A percentile compares a stretch with the other conserved stretches of the same genome.
Conservation (phyloP, 2,888 invertebrate species). For the Phymatocera aterrima region DNA sequence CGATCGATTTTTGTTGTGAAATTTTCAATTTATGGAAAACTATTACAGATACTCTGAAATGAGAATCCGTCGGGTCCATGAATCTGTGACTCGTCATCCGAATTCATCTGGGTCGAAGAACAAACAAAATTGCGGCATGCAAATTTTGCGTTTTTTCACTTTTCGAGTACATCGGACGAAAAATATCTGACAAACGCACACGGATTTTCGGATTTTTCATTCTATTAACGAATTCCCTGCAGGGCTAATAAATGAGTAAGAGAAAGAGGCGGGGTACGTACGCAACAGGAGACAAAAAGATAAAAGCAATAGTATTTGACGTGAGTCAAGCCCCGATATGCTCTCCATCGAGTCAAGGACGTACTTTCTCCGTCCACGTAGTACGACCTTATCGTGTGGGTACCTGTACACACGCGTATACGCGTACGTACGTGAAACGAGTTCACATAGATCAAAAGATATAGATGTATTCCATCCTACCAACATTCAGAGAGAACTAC, state of each 20-base stretch:
- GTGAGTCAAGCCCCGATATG: background rate
- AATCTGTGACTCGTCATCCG: no score
- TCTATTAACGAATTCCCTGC: background rate
- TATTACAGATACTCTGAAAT: no score
- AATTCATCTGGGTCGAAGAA: no score
- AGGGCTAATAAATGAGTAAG: background rate
- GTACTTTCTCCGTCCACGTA: slow-evolving; percentile 30
- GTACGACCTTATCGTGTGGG: background rate
- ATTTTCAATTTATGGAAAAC: no score
- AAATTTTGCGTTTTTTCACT: no score
- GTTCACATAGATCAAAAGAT: background rate
- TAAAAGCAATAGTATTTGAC: background rate
- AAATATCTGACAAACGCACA: no score
- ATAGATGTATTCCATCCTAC: background rate
- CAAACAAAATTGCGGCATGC: no score
- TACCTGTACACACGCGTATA: background rate
- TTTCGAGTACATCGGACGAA: no score
- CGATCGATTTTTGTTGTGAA: no score
- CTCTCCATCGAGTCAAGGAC: slow-evolving; percentile 33
- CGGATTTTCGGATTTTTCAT: no score
- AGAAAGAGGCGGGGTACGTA: background rate
- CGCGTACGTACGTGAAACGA: background rate
- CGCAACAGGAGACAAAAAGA: slow-evolving; percentile 5
- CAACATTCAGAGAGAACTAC: background rate
- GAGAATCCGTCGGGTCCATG: no score